Base-by-base conservation (phyloP, 2,888 invertebrate genomes). In the Buathra laborator region DNA sequence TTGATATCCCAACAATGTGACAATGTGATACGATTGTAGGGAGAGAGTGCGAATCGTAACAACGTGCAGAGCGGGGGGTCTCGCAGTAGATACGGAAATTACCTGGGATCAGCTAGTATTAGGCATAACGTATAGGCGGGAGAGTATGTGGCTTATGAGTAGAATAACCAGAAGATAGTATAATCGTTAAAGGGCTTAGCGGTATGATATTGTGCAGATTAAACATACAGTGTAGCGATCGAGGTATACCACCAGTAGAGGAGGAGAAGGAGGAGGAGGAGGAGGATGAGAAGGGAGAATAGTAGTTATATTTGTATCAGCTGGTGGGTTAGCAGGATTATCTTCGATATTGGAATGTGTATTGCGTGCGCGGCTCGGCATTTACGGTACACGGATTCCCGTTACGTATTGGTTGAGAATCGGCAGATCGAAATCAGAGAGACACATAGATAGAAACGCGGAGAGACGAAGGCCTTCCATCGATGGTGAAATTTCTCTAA, bases 141-240 rank as follows among this genome's bases (percentile, higher is more conserved):
- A 75, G 46, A 71, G 64, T 71, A 29, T 66, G 71, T 75, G 67
- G 84, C 81, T 81, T 81, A 75, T 48, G 78, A 71, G 37, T 66
- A 78, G 78, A 78, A 78, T 70, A 75, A 85, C 78, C 70, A 56
- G 70, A 81, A 81, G 84, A 81, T 81, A 66, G 81, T 81, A 79
- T 79, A 85, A 85, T 81, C 75, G 81, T 81, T 78, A 79, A 75
- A 81, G 81, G 81, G 81, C 81, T 85, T 79, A 85, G 75, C 77
- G 81, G 72, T 70, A 70, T 75, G 78, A 75, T 85, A 79, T 85
- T 70, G 48, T 48, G 84, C 70, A 81, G 81, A 85, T 85, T 85
- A 85, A 85, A 85, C 78, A 85, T 81, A 71, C 43, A 32, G 70
- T 56, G 70, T 70, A 66, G 74, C 51, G 76, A 32, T 81, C 67